Percentiles rank a stretch among this genome's conserved stretches.
Evolutionary conservation across 2,113 vertebrate species (phyloP).

Genomic region (Hemiprocne comata): DNA sequence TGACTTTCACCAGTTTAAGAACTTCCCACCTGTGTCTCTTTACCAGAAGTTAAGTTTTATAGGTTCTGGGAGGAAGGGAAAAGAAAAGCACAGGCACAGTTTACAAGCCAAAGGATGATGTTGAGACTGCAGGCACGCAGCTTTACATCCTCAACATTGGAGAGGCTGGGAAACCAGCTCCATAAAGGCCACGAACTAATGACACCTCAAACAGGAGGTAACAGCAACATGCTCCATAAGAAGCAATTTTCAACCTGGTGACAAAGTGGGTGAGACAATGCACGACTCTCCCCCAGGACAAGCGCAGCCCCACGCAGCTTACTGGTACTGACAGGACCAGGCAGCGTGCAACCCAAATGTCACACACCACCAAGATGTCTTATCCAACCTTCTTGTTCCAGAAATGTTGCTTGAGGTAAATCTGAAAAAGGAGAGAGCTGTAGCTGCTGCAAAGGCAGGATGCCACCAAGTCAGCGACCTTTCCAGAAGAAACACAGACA

Average conservation of each 20-base stretch:
- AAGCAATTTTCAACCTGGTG: not conserved
- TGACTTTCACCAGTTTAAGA: not conserved
- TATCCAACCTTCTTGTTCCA: not conserved
- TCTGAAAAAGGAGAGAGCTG: not conserved
- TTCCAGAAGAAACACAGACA: not conserved
- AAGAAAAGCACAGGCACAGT: not conserved
- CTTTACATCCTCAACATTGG: not conserved
- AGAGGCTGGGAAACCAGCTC: not conserved
- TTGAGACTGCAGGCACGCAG: not conserved
- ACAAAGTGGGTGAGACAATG: not conserved
- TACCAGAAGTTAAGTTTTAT: not conserved
- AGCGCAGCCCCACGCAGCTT: fast-evolving
- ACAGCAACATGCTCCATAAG: fast-evolving
- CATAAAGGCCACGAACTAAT: fast-evolving
- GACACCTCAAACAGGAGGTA: not conserved
- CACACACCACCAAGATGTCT: fast-evolving
- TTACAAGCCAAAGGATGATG: not conserved
- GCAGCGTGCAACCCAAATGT: not conserved
- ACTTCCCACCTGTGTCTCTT: not conserved
- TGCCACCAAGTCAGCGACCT: not conserved
- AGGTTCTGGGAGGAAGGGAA: not conserved
- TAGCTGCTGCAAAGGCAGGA: not conserved
- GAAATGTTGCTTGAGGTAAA: not conserved
- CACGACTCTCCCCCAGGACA: not conserved
- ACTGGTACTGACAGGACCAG: not conserved